Evolutionary conservation across 2,797 vertebrate genomes (phyloP).

Genomic region (Girardinus metallicus): DNA sequence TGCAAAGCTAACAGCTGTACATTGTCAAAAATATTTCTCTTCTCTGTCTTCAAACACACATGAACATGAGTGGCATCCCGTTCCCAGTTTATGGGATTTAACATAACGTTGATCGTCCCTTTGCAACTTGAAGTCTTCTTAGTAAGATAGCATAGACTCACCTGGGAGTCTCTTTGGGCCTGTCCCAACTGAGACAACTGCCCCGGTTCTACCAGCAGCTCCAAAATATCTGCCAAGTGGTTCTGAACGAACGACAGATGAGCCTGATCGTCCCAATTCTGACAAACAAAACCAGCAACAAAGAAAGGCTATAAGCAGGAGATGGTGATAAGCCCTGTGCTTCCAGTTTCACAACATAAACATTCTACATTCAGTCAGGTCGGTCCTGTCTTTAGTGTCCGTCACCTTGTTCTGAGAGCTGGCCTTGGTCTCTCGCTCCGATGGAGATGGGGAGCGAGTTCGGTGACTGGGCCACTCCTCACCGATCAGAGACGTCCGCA

Average conservation of each 20-base stretch:
- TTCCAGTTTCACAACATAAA: background rate
- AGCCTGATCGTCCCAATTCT: conserved; percentile 96
- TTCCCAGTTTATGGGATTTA: background rate
- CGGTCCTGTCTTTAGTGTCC: background rate
- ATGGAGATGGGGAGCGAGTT: conserved; percentile 79
- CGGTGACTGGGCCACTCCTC: conserved; percentile 94
- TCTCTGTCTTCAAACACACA: background rate
- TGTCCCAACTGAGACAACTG: conserved; percentile 85
- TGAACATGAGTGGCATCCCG: background rate
- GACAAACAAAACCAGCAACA: conserved; percentile 24
- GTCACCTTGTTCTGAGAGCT: conserved; percentile 88
- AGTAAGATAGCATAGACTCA: conserved; percentile 50
- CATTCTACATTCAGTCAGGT: background rate
- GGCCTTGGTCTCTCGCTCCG: conserved; percentile 83
- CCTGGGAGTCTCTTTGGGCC: conserved; percentile 74
- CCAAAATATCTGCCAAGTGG: conserved; percentile 88
- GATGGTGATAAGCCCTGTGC: background rate
- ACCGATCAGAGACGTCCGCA: conserved; percentile 90
- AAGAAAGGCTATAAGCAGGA: background rate
- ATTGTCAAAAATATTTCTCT: background rate
- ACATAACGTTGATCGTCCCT: background rate
- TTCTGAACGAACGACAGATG: conserved; percentile 88
- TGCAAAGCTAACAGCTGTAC: background rate
- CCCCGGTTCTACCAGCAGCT: conserved; percentile 90
- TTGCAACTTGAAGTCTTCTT: background rate